Base-by-base conservation (phyloP, 1,140 invertebrate genomes). In the Patella vulgata region DNA sequence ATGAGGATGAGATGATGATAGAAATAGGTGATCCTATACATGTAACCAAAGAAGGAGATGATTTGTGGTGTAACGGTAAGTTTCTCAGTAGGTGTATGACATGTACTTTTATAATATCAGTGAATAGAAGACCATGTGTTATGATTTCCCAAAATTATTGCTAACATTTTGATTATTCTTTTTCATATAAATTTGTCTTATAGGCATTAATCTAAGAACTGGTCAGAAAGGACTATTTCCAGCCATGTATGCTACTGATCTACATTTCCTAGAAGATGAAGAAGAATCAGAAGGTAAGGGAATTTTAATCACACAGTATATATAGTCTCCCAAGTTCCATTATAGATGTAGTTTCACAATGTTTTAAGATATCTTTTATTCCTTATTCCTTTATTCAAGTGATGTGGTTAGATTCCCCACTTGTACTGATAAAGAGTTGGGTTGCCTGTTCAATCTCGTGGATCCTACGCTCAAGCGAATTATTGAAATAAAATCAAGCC, bases 21-120 rank as follows among this genome's bases (percentile, higher is more conserved):
- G 96, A 98, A 86, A 97, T 98, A 52, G 97, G 97, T 5, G 97
- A 99, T 85, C 94, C 96, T 5, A 90, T 99, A 69, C 97, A 98
- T 78, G 94, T 99, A 63, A 93, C 96, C 75, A 94, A 95, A 80
- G 95, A 98, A 83, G 94, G 91, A 14, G 96, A 98, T 70, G 96
- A 99, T 84, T 86, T 97, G 47, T 99, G 97, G 96, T 97, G 95
- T 85, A 95, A 97, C 91, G 96, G 87, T 88, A 48, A 39, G 64
- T 47, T 12, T n/a, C n/a, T n/a, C n/a, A n/a, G n/a, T n/a, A n/a
- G n/a, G n/a, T n/a, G n/a, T n/a, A n/a, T n/a, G n/a, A 21, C 28
- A 27, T 14, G 11, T 23, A 23, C 17, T 8, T n/a, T 4, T 42
- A 23, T 0, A 55, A 31, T 31, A n/a, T 47, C 6, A n/a, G n/a